Evolutionary conservation across 2,113 vertebrate species (phyloP).

Genomic region (Micromys minutus): DNA sequence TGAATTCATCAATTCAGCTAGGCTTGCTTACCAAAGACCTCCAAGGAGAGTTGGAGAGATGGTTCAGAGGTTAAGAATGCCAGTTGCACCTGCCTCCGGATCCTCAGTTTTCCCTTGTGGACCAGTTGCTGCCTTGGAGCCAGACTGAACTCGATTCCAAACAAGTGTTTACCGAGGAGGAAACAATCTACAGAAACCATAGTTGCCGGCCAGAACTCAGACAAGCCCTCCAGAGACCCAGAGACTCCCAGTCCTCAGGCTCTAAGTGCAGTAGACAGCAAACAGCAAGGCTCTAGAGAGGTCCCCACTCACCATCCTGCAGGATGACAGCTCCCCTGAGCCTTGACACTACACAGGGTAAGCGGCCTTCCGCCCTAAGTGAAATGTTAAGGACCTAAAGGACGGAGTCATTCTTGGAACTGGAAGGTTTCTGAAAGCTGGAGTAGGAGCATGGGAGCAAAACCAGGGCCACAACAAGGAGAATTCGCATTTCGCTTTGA

Average conservation of each 20-base stretch:
- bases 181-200: slow-evolving; percentile 19
- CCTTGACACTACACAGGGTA: slow-evolving; percentile 80
- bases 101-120: slow-evolving; percentile 52
- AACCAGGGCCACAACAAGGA: slow-evolving; percentile 84
- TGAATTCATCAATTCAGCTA: background rate
- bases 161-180: slow-evolving; percentile 43
- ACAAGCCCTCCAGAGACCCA: slow-evolving; percentile 56
- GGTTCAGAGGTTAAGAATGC: background rate
- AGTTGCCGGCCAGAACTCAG: slow-evolving; percentile 55
- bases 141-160: slow-evolving; percentile 31
- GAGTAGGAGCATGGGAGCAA: slow-evolving; percentile 67
- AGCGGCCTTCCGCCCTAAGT: slow-evolving; percentile 73
- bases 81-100: slow-evolving; percentile 38
- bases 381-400: slow-evolving; percentile 82
- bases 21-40: background rate
- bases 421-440: slow-evolving; percentile 65
- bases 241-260: slow-evolving; percentile 78
- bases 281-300: slow-evolving; percentile 86
- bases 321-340: slow-evolving; percentile 91
- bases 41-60: background rate
- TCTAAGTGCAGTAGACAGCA: slow-evolving; percentile 67
- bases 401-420: slow-evolving; percentile 72
- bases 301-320: slow-evolving; percentile 92
- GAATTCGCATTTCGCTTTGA: slow-evolving; percentile 82
- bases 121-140: slow-evolving; percentile 33